These are phyloP conservation scores for Torymus aiolomorphi DNA, from an alignment of 2,888 invertebrate species.

Conservation along the genomic window DNA sequence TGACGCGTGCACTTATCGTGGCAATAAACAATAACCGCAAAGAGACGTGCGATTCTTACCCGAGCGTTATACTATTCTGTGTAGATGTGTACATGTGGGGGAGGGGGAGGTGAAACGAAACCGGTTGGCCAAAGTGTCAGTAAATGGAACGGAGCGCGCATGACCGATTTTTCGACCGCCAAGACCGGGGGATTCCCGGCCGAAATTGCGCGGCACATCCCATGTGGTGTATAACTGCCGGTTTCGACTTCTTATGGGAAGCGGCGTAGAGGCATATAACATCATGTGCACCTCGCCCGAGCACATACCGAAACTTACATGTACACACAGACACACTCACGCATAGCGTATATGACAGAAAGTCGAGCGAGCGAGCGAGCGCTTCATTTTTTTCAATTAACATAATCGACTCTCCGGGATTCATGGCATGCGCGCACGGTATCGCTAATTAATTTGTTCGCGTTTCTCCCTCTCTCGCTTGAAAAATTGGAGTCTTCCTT, in stretches of 20 bases:
- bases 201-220: slow-evolving; percentile 10
- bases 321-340: no score
- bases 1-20: slow-evolving; percentile 38
- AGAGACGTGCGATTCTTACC: neutral
- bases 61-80: no score
- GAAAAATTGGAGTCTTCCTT: slow-evolving; percentile 61
- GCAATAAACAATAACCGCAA: slow-evolving; percentile 48
- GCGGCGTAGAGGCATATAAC: no score
- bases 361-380: slow-evolving; percentile 26
- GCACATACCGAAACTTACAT: no score
- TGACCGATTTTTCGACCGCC: slow-evolving; percentile 33
- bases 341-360: slow-evolving; percentile 8
- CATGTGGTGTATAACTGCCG: neutral
- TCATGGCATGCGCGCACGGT: slow-evolving; percentile 38
- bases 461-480: slow-evolving; percentile 27
- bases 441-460: slow-evolving; percentile 62
- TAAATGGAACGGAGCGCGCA: slow-evolving; percentile 34
- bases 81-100: neutral
- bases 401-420: slow-evolving; percentile 53
- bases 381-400: slow-evolving; percentile 55
- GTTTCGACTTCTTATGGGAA: no score
- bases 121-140: slow-evolving; percentile 43
- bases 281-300: no score
- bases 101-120: neutral
- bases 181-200: neutral